Evolutionary conservation across 1,140 invertebrate genomes (phyloP).

Genomic region (Pseudomyrmex concolor): DNA sequence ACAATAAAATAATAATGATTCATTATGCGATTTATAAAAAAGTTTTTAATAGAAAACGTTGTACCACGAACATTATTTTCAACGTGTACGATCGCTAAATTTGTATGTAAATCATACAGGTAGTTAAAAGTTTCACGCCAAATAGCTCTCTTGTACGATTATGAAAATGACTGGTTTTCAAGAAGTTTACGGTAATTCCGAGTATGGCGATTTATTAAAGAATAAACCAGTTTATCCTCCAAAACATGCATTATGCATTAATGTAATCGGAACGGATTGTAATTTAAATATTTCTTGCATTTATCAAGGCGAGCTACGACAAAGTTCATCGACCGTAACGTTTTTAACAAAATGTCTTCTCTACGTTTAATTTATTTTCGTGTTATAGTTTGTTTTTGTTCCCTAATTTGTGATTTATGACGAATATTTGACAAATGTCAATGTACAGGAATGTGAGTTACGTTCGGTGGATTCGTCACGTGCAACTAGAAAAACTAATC

Average conservation of each 20-base stretch:
- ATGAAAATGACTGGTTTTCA: constrained; percentile 8
- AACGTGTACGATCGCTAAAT: neutral
- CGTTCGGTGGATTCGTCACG: too few relatives aligned
- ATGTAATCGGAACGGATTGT: constrained; percentile 43
- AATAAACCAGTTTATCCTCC: constrained; percentile 16
- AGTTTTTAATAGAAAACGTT: neutral
- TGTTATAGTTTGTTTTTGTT: too few relatives aligned
- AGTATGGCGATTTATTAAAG: constrained; percentile 50
- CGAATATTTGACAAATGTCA: constrained; percentile 1
- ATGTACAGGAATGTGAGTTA: too few relatives aligned
- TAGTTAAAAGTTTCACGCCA: neutral
- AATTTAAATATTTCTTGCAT: constrained; percentile 58
- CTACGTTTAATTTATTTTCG: constrained; percentile 16
- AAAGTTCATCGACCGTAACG: constrained; percentile 46
- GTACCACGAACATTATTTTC: neutral
- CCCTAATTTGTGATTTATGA: neutral
- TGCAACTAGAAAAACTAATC: too few relatives aligned
- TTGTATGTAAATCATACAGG: neutral
- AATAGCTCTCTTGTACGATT: neutral
- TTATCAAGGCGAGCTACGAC: constrained; percentile 25
- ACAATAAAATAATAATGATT: neutral
- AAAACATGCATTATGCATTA: constrained; percentile 47
- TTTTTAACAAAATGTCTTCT: constrained; percentile 27
- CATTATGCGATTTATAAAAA: neutral
- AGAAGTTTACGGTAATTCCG: constrained; percentile 17